Conservation (phyloP, 2,113 vertebrate genomes). For the Morone chrysops region DNA sequence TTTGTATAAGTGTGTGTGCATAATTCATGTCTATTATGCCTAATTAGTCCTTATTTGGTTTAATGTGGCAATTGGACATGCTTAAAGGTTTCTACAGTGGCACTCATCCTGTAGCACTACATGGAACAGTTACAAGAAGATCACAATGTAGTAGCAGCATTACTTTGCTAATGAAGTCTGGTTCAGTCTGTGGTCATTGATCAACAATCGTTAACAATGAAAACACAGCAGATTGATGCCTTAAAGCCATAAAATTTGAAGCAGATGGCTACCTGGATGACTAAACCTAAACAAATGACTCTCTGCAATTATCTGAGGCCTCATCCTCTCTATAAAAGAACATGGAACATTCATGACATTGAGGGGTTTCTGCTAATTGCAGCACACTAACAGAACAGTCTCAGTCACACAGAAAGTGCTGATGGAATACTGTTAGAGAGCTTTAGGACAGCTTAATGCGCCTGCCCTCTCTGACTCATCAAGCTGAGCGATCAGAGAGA, state of each 20-base stretch:
- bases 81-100: background rate
- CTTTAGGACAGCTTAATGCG: conserved; percentile 70
- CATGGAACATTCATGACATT: conserved; percentile 28
- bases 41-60: conserved; percentile 37
- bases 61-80: conserved; percentile 30
- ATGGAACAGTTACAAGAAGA: background rate
- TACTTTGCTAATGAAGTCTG: background rate
- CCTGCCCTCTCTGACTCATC: conserved; percentile 71
- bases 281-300: conserved; percentile 25
- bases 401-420: conserved; percentile 50
- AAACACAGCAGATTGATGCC: conserved; percentile 57
- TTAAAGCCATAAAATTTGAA: conserved; percentile 28
- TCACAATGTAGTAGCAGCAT: background rate
- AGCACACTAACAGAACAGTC: conserved; percentile 21
- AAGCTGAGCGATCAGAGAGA: conserved; percentile 62
- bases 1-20: background rate
- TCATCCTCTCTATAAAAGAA: conserved; percentile 32
- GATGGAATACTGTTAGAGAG: conserved; percentile 63
- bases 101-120: background rate
- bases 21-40: background rate
- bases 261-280: conserved; percentile 57
- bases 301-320: conserved; percentile 28
- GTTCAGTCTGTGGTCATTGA: conserved; percentile 28
- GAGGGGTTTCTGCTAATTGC: conserved; percentile 51
- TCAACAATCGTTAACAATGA: conserved; percentile 16